phyloP scores from a whole-genome alignment of 2,797 vertebrate species.

The Siniperca obscura region DNA sequence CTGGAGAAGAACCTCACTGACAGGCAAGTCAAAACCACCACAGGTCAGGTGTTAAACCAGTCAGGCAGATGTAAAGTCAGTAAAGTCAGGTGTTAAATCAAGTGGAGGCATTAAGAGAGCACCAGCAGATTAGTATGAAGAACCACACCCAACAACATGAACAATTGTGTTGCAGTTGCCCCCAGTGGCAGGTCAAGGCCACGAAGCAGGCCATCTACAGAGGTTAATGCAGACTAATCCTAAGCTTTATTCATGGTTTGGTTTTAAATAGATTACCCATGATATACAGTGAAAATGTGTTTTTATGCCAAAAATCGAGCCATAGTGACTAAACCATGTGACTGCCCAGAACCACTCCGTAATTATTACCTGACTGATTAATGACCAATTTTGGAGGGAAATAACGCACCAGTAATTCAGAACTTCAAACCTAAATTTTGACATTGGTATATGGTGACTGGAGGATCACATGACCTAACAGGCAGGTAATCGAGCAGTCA shows the following conservation, averaged over 20 bases:
- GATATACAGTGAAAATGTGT: constrained; percentile 13
- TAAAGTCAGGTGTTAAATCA: constrained; percentile 26
- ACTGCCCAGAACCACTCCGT: background rate
- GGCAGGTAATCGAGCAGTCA: background rate
- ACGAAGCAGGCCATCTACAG: constrained; percentile 3
- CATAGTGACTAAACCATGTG: background rate
- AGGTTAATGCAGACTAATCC: constrained; percentile 30
- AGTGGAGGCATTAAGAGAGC: background rate
- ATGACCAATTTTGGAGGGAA: background rate
- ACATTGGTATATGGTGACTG: background rate
- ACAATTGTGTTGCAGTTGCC: background rate
- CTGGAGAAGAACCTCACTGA: background rate
- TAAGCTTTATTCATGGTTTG: constrained; percentile 20
- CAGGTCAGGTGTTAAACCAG: constrained; percentile 9
- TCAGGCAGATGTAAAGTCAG: constrained; percentile 18
- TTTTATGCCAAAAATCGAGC: background rate
- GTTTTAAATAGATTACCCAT: constrained; percentile 48
- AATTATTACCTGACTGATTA: background rate
- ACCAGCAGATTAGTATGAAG: background rate
- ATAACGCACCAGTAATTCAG: background rate
- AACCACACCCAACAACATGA: background rate
- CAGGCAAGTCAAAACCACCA: constrained; percentile 24
- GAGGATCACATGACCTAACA: background rate
- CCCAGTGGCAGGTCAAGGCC: background rate
- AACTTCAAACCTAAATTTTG: background rate